Evolutionary conservation across 2,113 vertebrate species (phyloP), one percentile per base, ranked within the genome.

Genomic region (Zosterops borbonicus): DNA sequence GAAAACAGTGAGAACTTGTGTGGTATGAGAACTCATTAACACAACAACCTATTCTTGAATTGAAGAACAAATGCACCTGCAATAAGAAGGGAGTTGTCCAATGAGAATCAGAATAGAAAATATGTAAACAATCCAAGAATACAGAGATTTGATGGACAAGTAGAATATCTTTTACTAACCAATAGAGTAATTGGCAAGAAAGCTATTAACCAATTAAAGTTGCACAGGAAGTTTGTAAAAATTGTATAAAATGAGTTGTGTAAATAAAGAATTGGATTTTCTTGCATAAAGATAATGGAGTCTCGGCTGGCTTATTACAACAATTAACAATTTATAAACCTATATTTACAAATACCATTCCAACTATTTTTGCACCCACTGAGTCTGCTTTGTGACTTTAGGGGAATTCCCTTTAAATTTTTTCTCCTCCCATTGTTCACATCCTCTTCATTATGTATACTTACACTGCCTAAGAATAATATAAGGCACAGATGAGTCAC

Each of bases 381-480:
- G 31, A 87, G 11, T 60, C 35, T 56, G 53, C 76, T 39, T 62
- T 58, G 37, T 31, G 24, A 75, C 42, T 69, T 91, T 8, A 73
- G 37, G 15, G 19, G 35, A 92, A 14, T 21, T 74, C 42, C 24
- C 41, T 87, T 68, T 79, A 6, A 63, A 20, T 12, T 42, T 31
- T 62, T 89, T 60, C 29, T 62, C 28, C 31, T 77, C 33, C 22
- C 37, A 28, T 44, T 58, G 35, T 69, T 42, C 22, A 31, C 22
- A 55, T 62, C 39, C 23, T 75, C 29, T 71, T 58, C 14, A 7
- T 79, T 56, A 50, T 2, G 1, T 39, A 53, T 18, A 79, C 8
- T 84, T n/a, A 63, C 3, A 50, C 17, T 14, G 28, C 0, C 0
- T 56, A 64, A 44, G 33, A 70, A 63, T 15, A 65, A 17, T 23